These are phyloP conservation scores for Aspidiotus destructor DNA, from an alignment of 2,888 invertebrate genomes.

Conservation along the genomic window DNA sequence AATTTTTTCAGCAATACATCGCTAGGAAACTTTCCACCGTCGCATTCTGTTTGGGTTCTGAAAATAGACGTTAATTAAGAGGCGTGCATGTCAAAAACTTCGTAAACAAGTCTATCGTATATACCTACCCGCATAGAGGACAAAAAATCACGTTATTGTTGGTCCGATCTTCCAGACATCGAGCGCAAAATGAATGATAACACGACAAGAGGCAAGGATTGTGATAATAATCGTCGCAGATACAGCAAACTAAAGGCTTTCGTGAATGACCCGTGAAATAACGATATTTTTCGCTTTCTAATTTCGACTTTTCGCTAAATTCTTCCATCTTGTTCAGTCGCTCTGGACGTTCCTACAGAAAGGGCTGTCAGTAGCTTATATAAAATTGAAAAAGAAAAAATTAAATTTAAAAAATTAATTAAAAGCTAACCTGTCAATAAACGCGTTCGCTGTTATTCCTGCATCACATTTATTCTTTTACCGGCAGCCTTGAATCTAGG, in stretches of 20 bases:
- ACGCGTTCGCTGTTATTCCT: too few relatives aligned
- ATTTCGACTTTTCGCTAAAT: conserved; percentile 1
- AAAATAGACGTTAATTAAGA: not conserved
- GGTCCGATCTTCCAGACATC: conserved; percentile 54
- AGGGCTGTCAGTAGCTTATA: too few relatives aligned
- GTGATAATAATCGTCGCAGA: conserved; percentile 58
- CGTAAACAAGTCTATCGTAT: not conserved
- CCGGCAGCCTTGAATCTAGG: too few relatives aligned
- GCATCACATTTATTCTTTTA: too few relatives aligned
- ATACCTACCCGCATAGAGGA: conserved; percentile 56
- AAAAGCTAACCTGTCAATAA: too few relatives aligned
- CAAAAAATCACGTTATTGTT: conserved; percentile 54
- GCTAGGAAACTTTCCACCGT: conserved; percentile 56
- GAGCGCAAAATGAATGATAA: conserved; percentile 60
- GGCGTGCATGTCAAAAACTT: conserved; percentile 3
- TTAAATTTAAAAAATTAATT: too few relatives aligned
- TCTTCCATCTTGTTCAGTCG: not conserved
- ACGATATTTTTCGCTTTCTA: conserved; percentile 19
- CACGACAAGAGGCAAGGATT: conserved; percentile 60
- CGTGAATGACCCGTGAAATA: conserved; percentile 16
- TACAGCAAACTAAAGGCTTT: conserved; percentile 52
- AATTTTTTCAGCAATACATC: conserved; percentile 60
- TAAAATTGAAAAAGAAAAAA: too few relatives aligned
- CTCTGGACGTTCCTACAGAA: too few relatives aligned
- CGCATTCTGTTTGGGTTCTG: conserved; percentile 52